Evolutionary conservation across 2,113 vertebrate genomes (phyloP).

Genomic region (Megalops atlanticus): DNA sequence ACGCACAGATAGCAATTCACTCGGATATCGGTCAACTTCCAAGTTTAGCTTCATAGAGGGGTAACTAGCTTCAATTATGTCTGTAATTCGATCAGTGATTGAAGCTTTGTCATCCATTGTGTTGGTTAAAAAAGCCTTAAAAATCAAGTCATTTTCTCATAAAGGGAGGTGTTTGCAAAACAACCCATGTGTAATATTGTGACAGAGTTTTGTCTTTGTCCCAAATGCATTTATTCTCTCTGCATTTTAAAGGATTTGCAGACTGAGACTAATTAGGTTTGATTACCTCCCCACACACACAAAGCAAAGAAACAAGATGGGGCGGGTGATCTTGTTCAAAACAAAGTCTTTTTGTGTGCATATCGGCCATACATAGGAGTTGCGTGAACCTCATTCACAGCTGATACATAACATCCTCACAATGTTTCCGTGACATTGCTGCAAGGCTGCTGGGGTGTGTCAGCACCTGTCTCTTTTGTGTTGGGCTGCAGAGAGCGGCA

Average conservation of each 20-base stretch:
- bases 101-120: too few species aligned
- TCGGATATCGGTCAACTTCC: neutral
- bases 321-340: neutral
- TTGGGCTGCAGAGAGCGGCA: slow-evolving; percentile 37
- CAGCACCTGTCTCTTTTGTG: neutral
- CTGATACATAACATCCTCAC: too few species aligned
- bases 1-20: too few species aligned
- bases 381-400: too few species aligned
- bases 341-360: neutral
- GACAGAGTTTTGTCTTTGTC: too few species aligned
- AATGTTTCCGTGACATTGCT: neutral
- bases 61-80: too few species aligned
- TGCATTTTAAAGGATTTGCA: neutral
- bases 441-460: neutral
- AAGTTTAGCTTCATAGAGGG: neutral
- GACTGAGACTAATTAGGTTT: neutral
- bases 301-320: neutral
- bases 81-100: too few species aligned
- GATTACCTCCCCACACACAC: neutral
- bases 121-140: too few species aligned
- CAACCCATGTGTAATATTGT: neutral
- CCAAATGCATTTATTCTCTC: neutral
- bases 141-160: too few species aligned
- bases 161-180: too few species aligned
- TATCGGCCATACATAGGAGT: neutral